Conservation (phyloP, 2,113 vertebrate genomes). For the Muscicapa adusta region DNA sequence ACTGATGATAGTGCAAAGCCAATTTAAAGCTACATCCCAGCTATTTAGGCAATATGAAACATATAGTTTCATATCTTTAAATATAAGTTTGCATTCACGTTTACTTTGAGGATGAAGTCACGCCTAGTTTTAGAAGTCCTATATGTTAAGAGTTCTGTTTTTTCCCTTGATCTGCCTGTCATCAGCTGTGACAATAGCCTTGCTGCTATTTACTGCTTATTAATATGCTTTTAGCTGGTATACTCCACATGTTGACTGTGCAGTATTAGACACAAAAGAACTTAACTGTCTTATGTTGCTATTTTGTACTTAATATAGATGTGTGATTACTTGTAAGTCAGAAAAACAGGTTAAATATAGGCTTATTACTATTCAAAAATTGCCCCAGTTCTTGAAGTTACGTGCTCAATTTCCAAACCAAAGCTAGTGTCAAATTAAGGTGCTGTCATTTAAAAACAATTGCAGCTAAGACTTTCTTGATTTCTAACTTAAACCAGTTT, state of each 20-base stretch:
- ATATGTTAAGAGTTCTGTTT: background rate
- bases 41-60: background rate
- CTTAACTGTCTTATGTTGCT: background rate
- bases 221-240: background rate
- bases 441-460: background rate
- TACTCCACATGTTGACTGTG: background rate
- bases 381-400: background rate
- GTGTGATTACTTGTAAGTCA: background rate
- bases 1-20: background rate
- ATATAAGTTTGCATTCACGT: background rate
- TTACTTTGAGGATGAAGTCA: background rate
- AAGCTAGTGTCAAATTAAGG: background rate
- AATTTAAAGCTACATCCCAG: background rate
- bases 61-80: background rate
- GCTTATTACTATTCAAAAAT: background rate
- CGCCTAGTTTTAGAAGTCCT: background rate
- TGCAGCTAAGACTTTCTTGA: background rate
- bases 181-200: background rate
- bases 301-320: background rate
- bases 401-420: background rate
- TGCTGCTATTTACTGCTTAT: background rate
- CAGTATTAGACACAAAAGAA: background rate
- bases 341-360: conserved; percentile 6
- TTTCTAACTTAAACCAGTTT: background rate
- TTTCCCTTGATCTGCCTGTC: background rate